These are phyloP conservation scores for Melanotaenia parkinsoni DNA, from an alignment of 2,797 vertebrate genomes.

Conservation along the genomic window DNA sequence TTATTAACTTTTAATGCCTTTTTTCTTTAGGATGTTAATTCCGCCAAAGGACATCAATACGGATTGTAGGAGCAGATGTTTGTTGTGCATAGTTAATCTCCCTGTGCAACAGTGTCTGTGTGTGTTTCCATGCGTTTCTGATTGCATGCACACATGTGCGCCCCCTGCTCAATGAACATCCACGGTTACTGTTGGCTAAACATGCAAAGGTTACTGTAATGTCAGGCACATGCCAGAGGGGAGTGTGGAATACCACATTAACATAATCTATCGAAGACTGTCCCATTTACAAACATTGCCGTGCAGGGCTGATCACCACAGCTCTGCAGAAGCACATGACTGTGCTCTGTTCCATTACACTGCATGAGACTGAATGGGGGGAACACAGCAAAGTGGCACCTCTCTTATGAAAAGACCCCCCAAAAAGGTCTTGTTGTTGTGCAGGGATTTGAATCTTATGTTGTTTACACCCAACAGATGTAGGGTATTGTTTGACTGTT, in stretches of 20 bases:
- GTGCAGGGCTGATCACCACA: conserved; percentile 40
- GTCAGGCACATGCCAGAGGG: conserved; percentile 81
- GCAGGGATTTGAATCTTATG: conserved; percentile 27
- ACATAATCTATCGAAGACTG: conserved; percentile 83
- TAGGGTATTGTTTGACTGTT: conserved; percentile 17
- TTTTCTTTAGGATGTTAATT: conserved; percentile 62
- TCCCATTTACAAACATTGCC: conserved; percentile 60
- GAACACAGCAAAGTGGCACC: conserved; percentile 20
- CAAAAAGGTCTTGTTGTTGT: conserved; percentile 48
- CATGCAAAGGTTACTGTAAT: conserved; percentile 85
- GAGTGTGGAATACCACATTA: conserved; percentile 83
- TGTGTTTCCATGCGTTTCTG: conserved; percentile 8
- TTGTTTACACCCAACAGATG: conserved; percentile 13
- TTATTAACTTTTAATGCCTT: conserved; percentile 59
- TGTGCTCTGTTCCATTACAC: conserved; percentile 22
- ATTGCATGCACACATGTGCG: not conserved
- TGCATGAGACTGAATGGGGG: conserved; percentile 14
- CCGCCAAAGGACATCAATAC: conserved; percentile 55
- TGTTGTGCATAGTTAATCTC: conserved; percentile 46
- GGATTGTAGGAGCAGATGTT: conserved; percentile 42
- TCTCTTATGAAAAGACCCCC: conserved; percentile 13
- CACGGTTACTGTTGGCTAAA: conserved; percentile 80
- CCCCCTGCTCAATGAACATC: conserved; percentile 78
- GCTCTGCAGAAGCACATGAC: conserved; percentile 55
- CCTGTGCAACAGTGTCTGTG: conserved; percentile 10